Evolutionary conservation across 2,797 vertebrate species (phyloP), one percentile per base, ranked within the genome.

Genomic region (Distichodus sexfasciatus): DNA sequence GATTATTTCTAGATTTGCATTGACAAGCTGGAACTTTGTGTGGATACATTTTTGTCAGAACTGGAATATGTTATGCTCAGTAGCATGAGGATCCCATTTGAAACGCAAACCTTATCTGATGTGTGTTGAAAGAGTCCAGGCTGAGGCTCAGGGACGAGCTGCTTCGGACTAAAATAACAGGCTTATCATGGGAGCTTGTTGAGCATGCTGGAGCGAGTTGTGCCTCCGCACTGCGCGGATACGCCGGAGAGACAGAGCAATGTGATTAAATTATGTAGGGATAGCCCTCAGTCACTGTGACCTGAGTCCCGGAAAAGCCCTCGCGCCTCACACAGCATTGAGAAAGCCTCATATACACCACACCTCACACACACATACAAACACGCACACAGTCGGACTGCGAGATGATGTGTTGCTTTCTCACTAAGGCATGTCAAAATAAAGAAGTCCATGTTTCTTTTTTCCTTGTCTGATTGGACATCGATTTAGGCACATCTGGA

Each of bases 221-320:
- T 33, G 53, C 61, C 73, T 55, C 41, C 33, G 53, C 43, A 58
- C 14, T 55, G 57, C 31, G 10, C 59, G 31, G 60, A n/a, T 47
- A 57, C 60, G 83, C 83, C 79, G 79, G 82, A 78, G 83, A 87
- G 87, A 85, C 84, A 75, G 82, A 79, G 79, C 81, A 86, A 86
- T 87, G 86, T 87, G 88, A 90, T 91, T 90, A 83, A 87, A 92
- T 91, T 91, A 90, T 85, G 82, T 87, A 86, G 84, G 87, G 87
- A 86, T 85, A 83, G 83, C 85, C 85, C 82, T 74, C 83, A 80
- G 81, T 84, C 55, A 81, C 79, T 72, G 83, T 79, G 83, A 87
- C 84, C 80, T 78, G 76, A 79, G 36, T 80, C 76, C 73, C 70
- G 66, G 87, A 85, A 81, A 87, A 82, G 77, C 79, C 85, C 72